Evolutionary conservation across 2,797 vertebrate species (phyloP), one percentile per base, ranked within the genome.

Genomic region (Diplodus sargus): DNA sequence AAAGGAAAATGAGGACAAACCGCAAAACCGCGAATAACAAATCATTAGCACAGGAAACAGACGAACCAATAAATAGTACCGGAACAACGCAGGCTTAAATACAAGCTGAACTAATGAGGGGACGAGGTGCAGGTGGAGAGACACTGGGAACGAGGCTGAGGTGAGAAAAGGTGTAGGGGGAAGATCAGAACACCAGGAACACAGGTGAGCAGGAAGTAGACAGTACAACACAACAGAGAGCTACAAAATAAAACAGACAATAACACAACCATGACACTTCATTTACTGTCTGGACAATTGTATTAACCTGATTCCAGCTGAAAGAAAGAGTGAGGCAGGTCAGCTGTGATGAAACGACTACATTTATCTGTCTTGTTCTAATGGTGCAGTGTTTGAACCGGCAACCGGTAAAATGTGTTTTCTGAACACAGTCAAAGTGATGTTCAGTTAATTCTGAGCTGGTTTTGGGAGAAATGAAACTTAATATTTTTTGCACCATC

Each of bases 21-120:
- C 39, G 9, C 39, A 39, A 39, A 11, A 39, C 10, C 39, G 9
- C 39, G 0, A 10, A 10, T 10, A 39, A 11, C 39, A 39, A 39
- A 39, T 39, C 39, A 39, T 2, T 2, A 39, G 11, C 39, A 2
- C 39, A 39, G 39, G 39, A 39, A 39, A 39, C 39, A 39, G 9
- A 39, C 9, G 39, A 39, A 39, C 39, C 39, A 11, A 11, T 11
- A 11, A 39, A 39, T 2, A 34, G 48, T 28, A 51, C 47, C 77
- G 54, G 83, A 81, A 67, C 75, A 52, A 39, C 74, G 59, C 28
- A 28, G 28, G 28, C 77, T 47, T 4, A 28, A 53, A 39, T 34
- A 34, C 34, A 39, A 39, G 34, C 34, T 9, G 7, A 39, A 10
- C 34, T 39, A 39, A 39, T 10, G 34, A 39, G 34, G 34, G 34